Conservation (phyloP, 2,888 invertebrate genomes). For the Subacronicta megacephala region DNA sequence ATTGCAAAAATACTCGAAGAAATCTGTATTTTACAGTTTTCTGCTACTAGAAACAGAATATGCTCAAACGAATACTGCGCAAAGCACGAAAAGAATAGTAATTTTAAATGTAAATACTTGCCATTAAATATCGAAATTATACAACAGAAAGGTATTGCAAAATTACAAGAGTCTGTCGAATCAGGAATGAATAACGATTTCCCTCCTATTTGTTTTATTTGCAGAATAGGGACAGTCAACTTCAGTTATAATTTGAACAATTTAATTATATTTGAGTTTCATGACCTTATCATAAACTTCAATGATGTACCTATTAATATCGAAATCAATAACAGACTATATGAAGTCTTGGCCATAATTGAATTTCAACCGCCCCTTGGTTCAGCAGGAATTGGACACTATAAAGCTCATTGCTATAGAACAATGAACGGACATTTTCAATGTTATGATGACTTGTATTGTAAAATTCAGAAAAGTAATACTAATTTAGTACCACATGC, state of each 20-base stretch:
- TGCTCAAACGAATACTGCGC: conserved; percentile 24
- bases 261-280: conserved; percentile 23
- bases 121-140: conserved; percentile 24
- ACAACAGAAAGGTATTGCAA: conserved; percentile 21
- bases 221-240: no score
- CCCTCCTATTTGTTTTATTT: conserved; percentile 22
- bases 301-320: conserved; percentile 20
- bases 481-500: no score
- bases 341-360: conserved; percentile 23
- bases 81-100: conserved; percentile 10
- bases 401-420: conserved; percentile 27
- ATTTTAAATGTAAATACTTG: conserved; percentile 25
- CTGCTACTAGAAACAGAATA: conserved; percentile 15
- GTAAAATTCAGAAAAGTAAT: no score
- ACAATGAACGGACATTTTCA: conserved; percentile 9
- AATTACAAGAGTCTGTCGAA: conserved; percentile 31
- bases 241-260: conserved; percentile 29
- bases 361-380: conserved; percentile 19
- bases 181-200: conserved; percentile 22
- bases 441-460: no score
- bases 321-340: conserved; percentile 21
- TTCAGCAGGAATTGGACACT: conserved; percentile 16
- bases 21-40: conserved; percentile 17
- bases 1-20: conserved; percentile 24
- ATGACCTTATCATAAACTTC: conserved; percentile 15